Evolutionary conservation across 2,113 vertebrate genomes (phyloP).

Genomic region (Odocoileus hemionus): DNA sequence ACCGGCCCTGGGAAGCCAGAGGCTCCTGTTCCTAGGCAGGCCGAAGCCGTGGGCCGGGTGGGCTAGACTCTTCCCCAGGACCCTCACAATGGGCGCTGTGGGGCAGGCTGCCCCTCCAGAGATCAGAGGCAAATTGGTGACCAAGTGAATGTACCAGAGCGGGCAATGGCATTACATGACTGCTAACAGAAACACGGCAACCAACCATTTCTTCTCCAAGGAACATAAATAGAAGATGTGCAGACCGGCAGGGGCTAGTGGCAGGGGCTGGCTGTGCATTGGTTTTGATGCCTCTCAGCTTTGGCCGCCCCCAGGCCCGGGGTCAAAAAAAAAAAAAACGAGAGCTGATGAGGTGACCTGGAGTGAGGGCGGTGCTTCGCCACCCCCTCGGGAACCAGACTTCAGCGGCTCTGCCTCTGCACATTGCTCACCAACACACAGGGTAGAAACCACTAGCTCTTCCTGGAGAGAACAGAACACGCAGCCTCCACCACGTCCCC

Average conservation of each 20-base stretch:
- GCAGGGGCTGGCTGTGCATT: constrained; percentile 77
- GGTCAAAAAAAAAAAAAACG: constrained; percentile 46
- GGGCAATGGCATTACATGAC: constrained; percentile 86
- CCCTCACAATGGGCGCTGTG: constrained; percentile 52
- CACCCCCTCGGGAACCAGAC: constrained; percentile 73
- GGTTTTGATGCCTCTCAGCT: constrained; percentile 73
- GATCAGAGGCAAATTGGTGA: constrained; percentile 70
- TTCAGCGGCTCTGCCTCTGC: constrained; percentile 79
- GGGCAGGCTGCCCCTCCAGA: constrained; percentile 54
- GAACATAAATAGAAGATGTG: constrained; percentile 82
- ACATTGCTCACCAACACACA: constrained; percentile 83
- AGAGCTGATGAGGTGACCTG: constrained; percentile 70
- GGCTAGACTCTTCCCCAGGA: constrained; percentile 67
- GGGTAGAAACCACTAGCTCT: constrained; percentile 80
- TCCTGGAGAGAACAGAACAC: constrained; percentile 80
- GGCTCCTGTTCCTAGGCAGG: constrained; percentile 33
- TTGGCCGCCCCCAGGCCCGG: constrained; percentile 67
- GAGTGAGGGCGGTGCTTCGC: constrained; percentile 74
- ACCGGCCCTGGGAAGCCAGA: constrained; percentile 1
- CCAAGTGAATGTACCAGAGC: constrained; percentile 67
- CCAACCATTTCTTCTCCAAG: constrained; percentile 84
- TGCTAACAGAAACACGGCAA: constrained; percentile 81
- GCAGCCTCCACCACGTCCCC: constrained; percentile 76
- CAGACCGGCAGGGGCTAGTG: constrained; percentile 77
- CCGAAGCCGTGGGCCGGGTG: constrained; percentile 59